Percentiles rank a stretch among this genome's conserved stretches.
These are phyloP conservation scores for Cyclina sinensis DNA, from an alignment of 1,140 invertebrate genomes.

Conservation along the genomic window DNA sequence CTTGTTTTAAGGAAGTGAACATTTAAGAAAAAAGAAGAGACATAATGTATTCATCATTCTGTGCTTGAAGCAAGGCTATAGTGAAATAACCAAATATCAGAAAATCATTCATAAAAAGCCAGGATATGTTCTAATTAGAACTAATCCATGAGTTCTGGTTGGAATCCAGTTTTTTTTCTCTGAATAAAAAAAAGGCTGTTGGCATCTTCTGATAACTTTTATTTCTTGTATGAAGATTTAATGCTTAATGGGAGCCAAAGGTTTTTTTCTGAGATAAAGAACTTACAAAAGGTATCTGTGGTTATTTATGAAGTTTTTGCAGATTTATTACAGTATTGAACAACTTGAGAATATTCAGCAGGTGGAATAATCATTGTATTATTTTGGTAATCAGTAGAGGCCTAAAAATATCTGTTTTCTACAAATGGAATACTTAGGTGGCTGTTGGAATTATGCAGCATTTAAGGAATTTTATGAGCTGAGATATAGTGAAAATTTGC, in stretches of 20 bases:
- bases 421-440: no score
- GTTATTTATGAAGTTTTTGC: conserved; percentile 18
- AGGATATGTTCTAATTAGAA: neutral
- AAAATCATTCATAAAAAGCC: conserved; percentile 27
- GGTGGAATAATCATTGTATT: conserved; percentile 6
- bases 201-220: neutral
- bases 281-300: neutral
- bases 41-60: no score
- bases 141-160: neutral
- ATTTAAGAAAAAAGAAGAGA: no score
- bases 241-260: conserved; percentile 10
- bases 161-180: neutral
- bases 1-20: no score
- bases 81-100: neutral
- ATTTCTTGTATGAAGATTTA: conserved; percentile 23
- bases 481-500: no score
- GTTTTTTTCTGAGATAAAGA: conserved; percentile 11
- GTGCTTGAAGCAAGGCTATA: no score
- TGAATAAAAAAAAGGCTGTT: neutral
- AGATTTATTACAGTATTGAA: neutral
- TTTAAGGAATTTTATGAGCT: no score
- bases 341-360: neutral
- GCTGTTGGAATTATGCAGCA: neutral
- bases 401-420: no score
- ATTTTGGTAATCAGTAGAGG: neutral